phyloP scores from a whole-genome alignment of 2,888 invertebrate genomes.

The Elegia similella region DNA sequence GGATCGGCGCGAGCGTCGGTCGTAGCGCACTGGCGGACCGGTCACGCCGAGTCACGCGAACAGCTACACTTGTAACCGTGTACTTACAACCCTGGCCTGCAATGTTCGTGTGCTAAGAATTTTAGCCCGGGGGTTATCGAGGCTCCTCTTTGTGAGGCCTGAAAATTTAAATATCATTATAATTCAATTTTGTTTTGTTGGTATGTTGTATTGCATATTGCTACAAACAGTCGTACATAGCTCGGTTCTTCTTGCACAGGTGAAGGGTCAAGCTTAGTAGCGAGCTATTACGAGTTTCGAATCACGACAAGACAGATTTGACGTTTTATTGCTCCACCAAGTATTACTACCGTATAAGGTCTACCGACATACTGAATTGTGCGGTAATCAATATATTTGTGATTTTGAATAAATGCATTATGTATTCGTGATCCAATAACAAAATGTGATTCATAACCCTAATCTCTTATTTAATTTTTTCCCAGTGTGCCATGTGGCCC shows the following conservation, averaged over 20 bases:
- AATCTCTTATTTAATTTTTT: too few relatives aligned
- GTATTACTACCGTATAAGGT: background rate
- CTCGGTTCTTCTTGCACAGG: background rate
- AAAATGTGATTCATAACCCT: too few relatives aligned
- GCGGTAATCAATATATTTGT: too few relatives aligned
- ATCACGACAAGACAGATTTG: background rate
- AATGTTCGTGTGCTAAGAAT: slow-evolving; percentile 50
- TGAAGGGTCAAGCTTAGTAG: slow-evolving; percentile 7
- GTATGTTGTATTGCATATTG: background rate
- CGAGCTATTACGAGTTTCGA: slow-evolving; percentile 2
- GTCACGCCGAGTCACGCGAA: slow-evolving; percentile 27
- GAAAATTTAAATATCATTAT: slow-evolving; percentile 25
- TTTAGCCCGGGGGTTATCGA: slow-evolving; percentile 56
- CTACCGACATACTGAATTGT: background rate
- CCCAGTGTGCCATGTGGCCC: too few relatives aligned
- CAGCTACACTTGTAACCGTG: slow-evolving; percentile 29
- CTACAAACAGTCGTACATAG: background rate
- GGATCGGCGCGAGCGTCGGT: slow-evolving; percentile 43
- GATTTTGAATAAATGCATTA: too few relatives aligned
- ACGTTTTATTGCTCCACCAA: background rate
- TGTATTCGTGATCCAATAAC: too few relatives aligned
- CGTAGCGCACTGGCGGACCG: slow-evolving; percentile 48
- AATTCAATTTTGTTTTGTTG: slow-evolving; percentile 12
- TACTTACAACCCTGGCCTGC: slow-evolving; percentile 34
- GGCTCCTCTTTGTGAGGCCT: slow-evolving; percentile 37